Base-by-base conservation (phyloP, 2,113 vertebrate species). In the Amazona vittata region DNA sequence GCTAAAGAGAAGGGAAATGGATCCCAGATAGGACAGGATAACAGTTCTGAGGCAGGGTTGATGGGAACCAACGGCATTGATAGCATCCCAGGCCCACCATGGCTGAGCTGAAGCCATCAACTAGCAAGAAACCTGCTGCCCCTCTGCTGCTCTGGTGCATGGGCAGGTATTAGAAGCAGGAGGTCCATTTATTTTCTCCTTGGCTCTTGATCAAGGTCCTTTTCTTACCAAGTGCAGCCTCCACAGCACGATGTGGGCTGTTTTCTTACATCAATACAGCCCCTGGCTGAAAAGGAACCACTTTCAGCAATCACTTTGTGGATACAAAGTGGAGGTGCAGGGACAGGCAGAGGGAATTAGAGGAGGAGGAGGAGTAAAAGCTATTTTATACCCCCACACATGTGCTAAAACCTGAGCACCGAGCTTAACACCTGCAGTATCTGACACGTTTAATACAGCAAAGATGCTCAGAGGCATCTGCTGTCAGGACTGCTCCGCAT, bases 111-210 rank as follows among this genome's bases (percentile, higher is more conserved):
- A 35, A 19, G 17, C 25, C 44, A 22, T 13, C 59, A 13, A 28
- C 41, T 6, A 26, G 26, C 62, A 37, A 7, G 77, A 59, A 43
- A 47, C 52, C 46, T 11, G 21, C 39, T 6, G 52, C 4, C n/a
- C 3, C 19, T 10, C 33, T 11, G 50, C 7, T 3, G 11, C 39
- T 28, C 37, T 4, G 5, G n/a, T 9, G 7, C 35, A 3, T 7
- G 35, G 67, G 28, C 19, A 55, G 47, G 53, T 24, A 74, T 21
- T 21, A 67, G 43, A 78, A 71, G 35, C 77, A 67, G 18, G 26
- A 41, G 19, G 15, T 25, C 44, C 13, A 2, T 57, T 57, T 43
- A 57, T 79, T 87, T 79, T 60, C 73, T 37, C 31, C 49, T 73
- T 49, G 53, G 46, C 31, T 47, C 60, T 37, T 41, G 60, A 44